Evolutionary conservation across 1,140 invertebrate genomes (phyloP).

Genomic region (Zophobas morio): DNA sequence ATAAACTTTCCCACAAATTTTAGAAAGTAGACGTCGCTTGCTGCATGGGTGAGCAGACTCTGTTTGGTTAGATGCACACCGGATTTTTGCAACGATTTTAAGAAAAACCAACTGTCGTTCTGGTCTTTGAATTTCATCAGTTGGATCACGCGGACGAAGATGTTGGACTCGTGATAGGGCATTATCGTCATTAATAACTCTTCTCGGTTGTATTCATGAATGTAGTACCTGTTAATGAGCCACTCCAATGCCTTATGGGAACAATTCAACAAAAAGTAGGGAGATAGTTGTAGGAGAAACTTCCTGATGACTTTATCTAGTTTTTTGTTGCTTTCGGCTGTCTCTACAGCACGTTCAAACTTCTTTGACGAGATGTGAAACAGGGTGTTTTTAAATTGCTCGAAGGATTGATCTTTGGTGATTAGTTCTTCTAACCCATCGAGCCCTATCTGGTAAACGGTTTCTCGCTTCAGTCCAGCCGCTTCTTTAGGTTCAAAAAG

Average conservation of each 20-base stretch:
- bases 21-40: slow-evolving; percentile 78
- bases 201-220: slow-evolving; percentile 90
- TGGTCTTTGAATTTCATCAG: slow-evolving; percentile 76
- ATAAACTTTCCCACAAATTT: slow-evolving; percentile 83
- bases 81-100: slow-evolving; percentile 80
- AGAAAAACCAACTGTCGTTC: slow-evolving; percentile 84
- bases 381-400: slow-evolving; percentile 80
- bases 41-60: slow-evolving; percentile 81
- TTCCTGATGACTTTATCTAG: slow-evolving; percentile 83
- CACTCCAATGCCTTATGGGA: slow-evolving; percentile 94
- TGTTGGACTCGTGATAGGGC: slow-evolving; percentile 92
- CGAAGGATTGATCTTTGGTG: slow-evolving; percentile 79
- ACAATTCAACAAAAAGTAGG: slow-evolving; percentile 88
- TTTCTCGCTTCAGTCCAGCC: slow-evolving; percentile 85
- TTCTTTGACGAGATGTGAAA: slow-evolving; percentile 82
- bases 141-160: slow-evolving; percentile 89
- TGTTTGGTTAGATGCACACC: slow-evolving; percentile 80
- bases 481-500: slow-evolving; percentile 92
- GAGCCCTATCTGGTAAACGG: slow-evolving; percentile 87
- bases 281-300: slow-evolving; percentile 87
- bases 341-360: slow-evolving; percentile 86
- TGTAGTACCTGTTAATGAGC: slow-evolving; percentile 89
- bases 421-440: slow-evolving; percentile 88
- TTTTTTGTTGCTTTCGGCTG: slow-evolving; percentile 81
- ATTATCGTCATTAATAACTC: slow-evolving; percentile 85